Percentiles rank a stretch among this genome's conserved stretches.
Evolutionary conservation across 2,797 vertebrate species (phyloP).

Genomic region (Neosilurus mollespiculum): DNA sequence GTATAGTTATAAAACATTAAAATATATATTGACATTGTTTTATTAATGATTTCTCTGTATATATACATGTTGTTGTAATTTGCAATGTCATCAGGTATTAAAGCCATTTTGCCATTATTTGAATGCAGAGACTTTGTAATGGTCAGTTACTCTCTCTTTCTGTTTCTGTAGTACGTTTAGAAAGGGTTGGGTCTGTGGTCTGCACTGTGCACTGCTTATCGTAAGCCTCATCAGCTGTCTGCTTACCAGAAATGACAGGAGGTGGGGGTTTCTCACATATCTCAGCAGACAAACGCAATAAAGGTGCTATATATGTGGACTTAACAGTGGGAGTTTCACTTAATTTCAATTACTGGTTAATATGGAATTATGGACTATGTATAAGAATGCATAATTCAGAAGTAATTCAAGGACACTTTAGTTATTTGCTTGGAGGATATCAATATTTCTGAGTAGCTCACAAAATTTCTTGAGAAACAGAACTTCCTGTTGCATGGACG

Average conservation of each 20-base stretch:
- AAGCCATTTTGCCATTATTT: too few species aligned
- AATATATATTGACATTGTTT: neutral
- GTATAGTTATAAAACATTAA: neutral
- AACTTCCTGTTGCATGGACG: neutral
- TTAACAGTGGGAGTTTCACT: neutral
- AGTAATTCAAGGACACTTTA: neutral
- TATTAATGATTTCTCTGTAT: neutral
- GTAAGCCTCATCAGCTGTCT: slow-evolving; percentile 53
- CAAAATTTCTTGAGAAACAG: slow-evolving; percentile 3
- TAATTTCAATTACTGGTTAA: neutral
- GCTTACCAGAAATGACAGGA: slow-evolving; percentile 62
- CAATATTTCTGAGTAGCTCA: neutral
- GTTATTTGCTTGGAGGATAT: neutral
- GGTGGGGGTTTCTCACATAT: slow-evolving; percentile 58
- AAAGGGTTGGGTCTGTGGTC: slow-evolving; percentile 54
- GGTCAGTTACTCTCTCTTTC: neutral
- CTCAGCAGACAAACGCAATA: slow-evolving; percentile 30
- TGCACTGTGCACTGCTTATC: slow-evolving; percentile 50
- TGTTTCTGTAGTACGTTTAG: slow-evolving; percentile 23
- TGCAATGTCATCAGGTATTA: too few species aligned
- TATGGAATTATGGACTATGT: neutral
- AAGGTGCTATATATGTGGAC: neutral
- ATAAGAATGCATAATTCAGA: neutral
- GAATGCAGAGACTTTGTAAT: neutral
- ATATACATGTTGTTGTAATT: too few species aligned